phyloP scores from a whole-genome alignment of 2,888 invertebrate species.

The Microctonus hyperodae region DNA sequence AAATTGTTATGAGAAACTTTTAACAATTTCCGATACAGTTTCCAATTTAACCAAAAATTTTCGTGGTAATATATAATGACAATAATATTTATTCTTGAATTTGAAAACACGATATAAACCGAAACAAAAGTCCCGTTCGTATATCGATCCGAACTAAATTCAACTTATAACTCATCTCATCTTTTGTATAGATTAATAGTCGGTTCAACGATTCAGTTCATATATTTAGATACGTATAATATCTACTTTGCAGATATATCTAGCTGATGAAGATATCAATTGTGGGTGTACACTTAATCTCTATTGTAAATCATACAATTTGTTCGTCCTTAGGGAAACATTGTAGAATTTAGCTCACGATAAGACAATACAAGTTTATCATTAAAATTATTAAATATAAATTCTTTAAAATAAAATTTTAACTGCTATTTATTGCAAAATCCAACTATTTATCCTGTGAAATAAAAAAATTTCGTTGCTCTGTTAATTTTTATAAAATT shows the following conservation, averaged over 20 bases:
- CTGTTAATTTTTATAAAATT: too few species aligned
- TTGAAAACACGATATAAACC: background rate
- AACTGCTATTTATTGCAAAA: too few species aligned
- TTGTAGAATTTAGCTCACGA: too few species aligned
- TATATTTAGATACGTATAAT: background rate
- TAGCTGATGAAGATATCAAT: background rate
- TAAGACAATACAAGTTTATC: too few species aligned
- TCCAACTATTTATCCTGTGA: too few species aligned
- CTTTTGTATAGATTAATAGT: background rate
- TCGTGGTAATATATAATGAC: background rate
- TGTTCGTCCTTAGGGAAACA: too few species aligned
- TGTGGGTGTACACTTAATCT: too few species aligned
- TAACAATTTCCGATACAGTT: background rate
- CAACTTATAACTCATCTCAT: background rate
- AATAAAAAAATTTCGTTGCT: too few species aligned
- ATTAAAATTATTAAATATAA: too few species aligned
- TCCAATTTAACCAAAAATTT: background rate
- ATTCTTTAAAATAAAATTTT: too few species aligned
- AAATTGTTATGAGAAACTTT: too few species aligned
- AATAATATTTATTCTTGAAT: background rate
- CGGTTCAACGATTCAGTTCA: background rate
- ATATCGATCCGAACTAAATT: background rate
- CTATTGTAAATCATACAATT: too few species aligned
- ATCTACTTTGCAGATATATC: background rate
- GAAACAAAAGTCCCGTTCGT: background rate